These are phyloP conservation scores for Vicugna pacos DNA, from an alignment of 2,113 vertebrate species.

Conservation along the genomic window DNA sequence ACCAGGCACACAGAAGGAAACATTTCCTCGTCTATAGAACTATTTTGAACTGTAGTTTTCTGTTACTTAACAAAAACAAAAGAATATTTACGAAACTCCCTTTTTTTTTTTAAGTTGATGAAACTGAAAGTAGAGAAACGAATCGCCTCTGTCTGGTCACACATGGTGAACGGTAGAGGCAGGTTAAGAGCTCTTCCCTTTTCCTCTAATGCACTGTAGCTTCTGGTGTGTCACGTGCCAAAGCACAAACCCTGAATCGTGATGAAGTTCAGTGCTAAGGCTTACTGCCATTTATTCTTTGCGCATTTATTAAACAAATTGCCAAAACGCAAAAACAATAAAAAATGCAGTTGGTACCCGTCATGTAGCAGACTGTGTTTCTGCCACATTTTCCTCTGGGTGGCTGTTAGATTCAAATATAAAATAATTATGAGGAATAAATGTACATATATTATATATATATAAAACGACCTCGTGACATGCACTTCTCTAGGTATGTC, in stretches of 20 bases:
- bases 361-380: not conserved
- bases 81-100: not conserved
- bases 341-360: not conserved
- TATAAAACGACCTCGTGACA: not conserved
- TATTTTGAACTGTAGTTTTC: not conserved
- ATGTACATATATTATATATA: no score
- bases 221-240: not conserved
- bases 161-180: not conserved
- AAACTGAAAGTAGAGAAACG: not conserved
- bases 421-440: not conserved
- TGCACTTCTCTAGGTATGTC: no score
- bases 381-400: not conserved
- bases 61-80: not conserved
- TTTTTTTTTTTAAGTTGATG: not conserved
- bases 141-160: not conserved
- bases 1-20: not conserved
- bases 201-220: not conserved
- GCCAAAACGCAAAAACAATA: not conserved
- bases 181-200: not conserved
- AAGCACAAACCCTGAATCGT: not conserved
- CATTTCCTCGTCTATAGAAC: not conserved
- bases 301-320: not conserved
- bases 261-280: not conserved
- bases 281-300: not conserved
- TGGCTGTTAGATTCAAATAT: not conserved